These are phyloP conservation scores for Tangara arthus DNA, from an alignment of 2,797 vertebrate genomes.

Conservation along the genomic window DNA sequence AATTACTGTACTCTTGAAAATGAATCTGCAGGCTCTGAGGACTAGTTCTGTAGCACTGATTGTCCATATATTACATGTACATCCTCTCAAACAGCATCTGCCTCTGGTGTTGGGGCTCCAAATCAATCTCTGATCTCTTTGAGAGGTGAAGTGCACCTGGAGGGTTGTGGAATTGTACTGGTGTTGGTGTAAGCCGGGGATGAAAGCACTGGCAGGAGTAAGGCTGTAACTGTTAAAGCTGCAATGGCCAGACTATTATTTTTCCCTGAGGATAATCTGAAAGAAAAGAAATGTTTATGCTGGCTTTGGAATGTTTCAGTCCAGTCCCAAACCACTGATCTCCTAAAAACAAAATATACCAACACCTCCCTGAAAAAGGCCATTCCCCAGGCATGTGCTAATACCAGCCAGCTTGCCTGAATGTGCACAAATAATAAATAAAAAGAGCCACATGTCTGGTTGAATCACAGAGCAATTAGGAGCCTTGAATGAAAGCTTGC, in stretches of 20 bases:
- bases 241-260: background rate
- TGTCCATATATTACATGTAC: background rate
- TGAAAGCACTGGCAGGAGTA: background rate
- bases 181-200: background rate
- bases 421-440: conserved; percentile 2
- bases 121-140: background rate
- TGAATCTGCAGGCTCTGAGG: background rate
- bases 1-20: background rate
- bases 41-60: background rate
- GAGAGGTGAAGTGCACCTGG: background rate
- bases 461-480: conserved; percentile 3
- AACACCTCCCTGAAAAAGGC: background rate
- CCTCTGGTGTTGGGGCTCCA: background rate
- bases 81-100: background rate
- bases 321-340: background rate
- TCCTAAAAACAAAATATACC: background rate
- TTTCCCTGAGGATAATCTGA: background rate
- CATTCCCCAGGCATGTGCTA: background rate
- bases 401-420: background rate
- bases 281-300: background rate
- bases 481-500: conserved; percentile 7
- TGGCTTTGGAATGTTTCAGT: background rate
- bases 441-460: background rate
- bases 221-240: background rate
- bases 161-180: background rate